A percentile compares a stretch with the other conserved stretches of the same genome.
Evolutionary conservation across 1,140 invertebrate genomes (phyloP).

Genomic region (Papilio glaucus): DNA sequence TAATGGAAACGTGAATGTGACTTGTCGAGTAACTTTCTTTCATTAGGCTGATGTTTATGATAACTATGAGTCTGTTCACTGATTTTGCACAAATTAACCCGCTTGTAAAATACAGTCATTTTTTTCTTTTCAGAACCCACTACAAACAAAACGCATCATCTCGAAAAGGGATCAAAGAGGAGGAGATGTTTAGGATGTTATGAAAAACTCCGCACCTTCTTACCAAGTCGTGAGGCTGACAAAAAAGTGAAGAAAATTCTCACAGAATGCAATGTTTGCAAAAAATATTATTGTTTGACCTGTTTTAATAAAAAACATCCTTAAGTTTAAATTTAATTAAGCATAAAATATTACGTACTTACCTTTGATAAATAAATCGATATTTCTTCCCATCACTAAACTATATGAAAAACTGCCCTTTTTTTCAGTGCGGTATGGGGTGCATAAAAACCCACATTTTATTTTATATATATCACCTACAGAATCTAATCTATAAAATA

Average conservation of each 20-base stretch:
- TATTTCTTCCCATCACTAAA: conserved; percentile 41
- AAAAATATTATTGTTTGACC: conserved; percentile 46
- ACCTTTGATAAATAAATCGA: conserved; percentile 37
- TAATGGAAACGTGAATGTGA: conserved; percentile 22
- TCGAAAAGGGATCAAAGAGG: conserved; percentile 44
- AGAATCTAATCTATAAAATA: conserved; percentile 19
- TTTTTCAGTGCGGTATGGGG: conserved; percentile 5
- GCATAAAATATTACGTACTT: not conserved
- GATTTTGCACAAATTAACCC: too few relatives aligned
- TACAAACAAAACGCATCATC: conserved; percentile 29
- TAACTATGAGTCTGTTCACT: too few relatives aligned
- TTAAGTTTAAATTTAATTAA: conserved; percentile 28
- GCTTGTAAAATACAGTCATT: too few relatives aligned
- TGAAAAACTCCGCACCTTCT: conserved; percentile 46
- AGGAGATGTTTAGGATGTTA: conserved; percentile 45
- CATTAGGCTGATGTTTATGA: too few relatives aligned
- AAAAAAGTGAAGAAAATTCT: conserved; percentile 47
- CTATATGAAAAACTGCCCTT: conserved; percentile 37
- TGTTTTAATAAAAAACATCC: conserved; percentile 45
- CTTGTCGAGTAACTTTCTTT: conserved; percentile 1
- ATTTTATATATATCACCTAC: conserved; percentile 26
- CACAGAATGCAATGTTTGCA: conserved; percentile 43
- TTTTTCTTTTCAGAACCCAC: too few relatives aligned
- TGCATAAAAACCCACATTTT: conserved; percentile 23
- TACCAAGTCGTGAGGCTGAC: conserved; percentile 44